Conservation (phyloP, 2,797 vertebrate genomes). For the Mionectes olivaceus region DNA sequence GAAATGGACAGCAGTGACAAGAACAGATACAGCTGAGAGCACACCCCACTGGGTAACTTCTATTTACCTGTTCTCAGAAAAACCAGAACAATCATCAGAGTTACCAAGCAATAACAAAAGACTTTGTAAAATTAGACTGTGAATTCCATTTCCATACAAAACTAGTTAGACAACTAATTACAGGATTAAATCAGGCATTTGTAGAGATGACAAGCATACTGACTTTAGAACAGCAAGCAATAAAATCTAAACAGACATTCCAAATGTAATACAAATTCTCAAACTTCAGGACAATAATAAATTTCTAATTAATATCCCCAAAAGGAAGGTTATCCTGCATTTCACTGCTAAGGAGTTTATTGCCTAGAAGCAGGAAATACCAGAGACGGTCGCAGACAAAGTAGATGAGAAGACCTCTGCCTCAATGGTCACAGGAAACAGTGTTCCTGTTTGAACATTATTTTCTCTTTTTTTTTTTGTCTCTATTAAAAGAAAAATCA, state of each 20-base stretch:
- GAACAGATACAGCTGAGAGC: neutral
- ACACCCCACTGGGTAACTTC: neutral
- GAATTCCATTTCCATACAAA: neutral
- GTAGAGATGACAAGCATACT: neutral
- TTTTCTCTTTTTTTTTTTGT: neutral
- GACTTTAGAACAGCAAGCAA: neutral
- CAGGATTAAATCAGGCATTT: neutral
- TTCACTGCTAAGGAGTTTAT: neutral
- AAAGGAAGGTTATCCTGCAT: neutral
- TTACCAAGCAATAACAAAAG: neutral
- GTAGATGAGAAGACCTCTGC: neutral
- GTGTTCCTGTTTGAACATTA: neutral
- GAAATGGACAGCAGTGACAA: accelerated
- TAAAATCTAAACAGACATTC: neutral
- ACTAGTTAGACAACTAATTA: neutral
- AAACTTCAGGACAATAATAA: neutral
- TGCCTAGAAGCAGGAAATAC: neutral
- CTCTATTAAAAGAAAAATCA: neutral
- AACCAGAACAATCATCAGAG: neutral
- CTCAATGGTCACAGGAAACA: accelerated
- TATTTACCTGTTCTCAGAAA: neutral
- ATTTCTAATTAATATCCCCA: neutral
- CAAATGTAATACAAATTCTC: neutral
- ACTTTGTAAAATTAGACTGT: neutral
- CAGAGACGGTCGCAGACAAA: neutral